These are phyloP conservation scores for Aphaenogaster ashmeadi DNA, from an alignment of 1,140 invertebrate genomes.

Conservation along the genomic window DNA sequence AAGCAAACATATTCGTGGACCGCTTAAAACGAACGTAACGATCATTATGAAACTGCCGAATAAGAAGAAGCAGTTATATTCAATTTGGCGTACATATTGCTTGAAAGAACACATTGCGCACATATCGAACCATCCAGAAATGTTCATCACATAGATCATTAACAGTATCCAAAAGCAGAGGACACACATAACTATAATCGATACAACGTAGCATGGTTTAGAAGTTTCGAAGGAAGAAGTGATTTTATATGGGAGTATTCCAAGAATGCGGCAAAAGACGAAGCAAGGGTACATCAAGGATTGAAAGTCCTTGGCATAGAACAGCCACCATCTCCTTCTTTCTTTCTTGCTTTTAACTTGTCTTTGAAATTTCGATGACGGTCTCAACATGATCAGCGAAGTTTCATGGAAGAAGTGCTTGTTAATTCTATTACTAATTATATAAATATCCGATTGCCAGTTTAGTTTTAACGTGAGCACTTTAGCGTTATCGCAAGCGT, in stretches of 20 bases:
- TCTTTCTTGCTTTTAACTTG: neutral
- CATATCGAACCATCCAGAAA: neutral
- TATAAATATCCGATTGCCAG: neutral
- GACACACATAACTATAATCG: neutral
- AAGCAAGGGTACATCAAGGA: constrained; percentile 66
- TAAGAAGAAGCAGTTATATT: neutral
- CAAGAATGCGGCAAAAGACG: constrained; percentile 63
- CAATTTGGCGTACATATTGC: neutral
- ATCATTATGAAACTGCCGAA: neutral
- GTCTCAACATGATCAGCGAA: neutral
- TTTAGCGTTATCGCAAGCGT: too few species aligned
- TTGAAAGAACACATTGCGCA: too few species aligned
- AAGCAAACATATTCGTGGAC: neutral
- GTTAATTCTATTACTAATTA: neutral
- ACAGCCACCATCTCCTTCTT: constrained; percentile 46
- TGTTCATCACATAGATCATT: neutral
- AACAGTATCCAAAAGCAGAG: neutral
- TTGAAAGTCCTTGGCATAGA: constrained; percentile 44
- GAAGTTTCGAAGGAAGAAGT: neutral
- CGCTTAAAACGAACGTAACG: neutral
- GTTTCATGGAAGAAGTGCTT: neutral
- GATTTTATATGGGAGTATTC: constrained; percentile 33
- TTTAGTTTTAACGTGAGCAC: too few species aligned
- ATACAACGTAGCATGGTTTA: neutral
- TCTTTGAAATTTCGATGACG: neutral